phyloP scores from a whole-genome alignment of 2,888 invertebrate genomes.

The Andrena fulva region DNA sequence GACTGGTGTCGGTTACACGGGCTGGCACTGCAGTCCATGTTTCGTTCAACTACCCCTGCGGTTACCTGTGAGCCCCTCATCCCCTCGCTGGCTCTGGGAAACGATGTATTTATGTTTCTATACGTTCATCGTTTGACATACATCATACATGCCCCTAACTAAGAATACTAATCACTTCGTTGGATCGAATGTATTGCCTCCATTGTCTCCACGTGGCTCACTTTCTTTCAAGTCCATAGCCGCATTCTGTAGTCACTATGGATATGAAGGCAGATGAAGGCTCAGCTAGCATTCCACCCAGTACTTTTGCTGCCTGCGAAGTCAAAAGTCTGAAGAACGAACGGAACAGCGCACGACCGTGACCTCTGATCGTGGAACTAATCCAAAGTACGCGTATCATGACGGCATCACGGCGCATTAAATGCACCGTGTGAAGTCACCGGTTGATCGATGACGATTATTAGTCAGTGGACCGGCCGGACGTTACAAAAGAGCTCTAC shows the following conservation, averaged over 20 bases:
- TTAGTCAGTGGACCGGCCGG: conserved; percentile 78
- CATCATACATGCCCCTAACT: conserved; percentile 41
- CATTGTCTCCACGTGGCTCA: not conserved
- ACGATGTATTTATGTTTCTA: conserved; percentile 71
- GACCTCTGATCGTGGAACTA: conserved; percentile 80
- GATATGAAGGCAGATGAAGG: not conserved
- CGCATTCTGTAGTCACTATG: not conserved
- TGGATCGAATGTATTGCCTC: conserved; percentile 11
- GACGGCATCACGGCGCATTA: conserved; percentile 79
- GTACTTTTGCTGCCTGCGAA: not conserved
- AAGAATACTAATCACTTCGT: conserved; percentile 54
- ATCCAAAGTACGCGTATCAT: conserved; percentile 82
- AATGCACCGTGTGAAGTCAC: conserved; percentile 79
- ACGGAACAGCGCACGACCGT: conserved; percentile 67
- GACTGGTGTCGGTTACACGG: conserved; percentile 84
- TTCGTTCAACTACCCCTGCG: conserved; percentile 76
- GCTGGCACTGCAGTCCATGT: conserved; percentile 79
- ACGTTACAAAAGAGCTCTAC: conserved; percentile 69
- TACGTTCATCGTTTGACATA: conserved; percentile 66
- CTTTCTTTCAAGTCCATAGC: not conserved
- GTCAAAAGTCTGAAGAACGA: conserved; percentile 23
- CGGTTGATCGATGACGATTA: conserved; percentile 82
- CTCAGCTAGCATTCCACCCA: not conserved
- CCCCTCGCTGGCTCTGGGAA: conserved; percentile 41
- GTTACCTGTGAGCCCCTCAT: conserved; percentile 69